Evolutionary conservation across 2,888 invertebrate genomes (phyloP).

Genomic region (Phrixothrix hirtus): DNA sequence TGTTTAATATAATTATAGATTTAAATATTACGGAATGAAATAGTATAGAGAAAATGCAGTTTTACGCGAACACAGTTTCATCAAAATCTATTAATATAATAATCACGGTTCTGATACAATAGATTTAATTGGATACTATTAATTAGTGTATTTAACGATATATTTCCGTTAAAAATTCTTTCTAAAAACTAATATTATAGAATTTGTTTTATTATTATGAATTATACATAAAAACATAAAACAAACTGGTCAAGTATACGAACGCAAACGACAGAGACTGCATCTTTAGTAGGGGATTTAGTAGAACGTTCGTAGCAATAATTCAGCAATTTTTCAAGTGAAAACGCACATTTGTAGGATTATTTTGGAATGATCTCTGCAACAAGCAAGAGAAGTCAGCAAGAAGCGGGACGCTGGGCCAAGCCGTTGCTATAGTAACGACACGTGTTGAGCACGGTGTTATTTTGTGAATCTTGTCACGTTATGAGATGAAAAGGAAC

Average conservation of each 20-base stretch:
- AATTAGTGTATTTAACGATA: too few relatives aligned
- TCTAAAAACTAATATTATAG: too few relatives aligned
- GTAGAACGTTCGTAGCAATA: slow-evolving; percentile 36
- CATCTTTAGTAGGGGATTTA: slow-evolving; percentile 32
- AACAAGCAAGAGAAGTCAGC: slow-evolving; percentile 50
- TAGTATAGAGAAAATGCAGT: too few relatives aligned
- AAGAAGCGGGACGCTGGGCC: slow-evolving; percentile 49
- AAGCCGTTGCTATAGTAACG: slow-evolving; percentile 57
- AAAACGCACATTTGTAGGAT: slow-evolving; percentile 48
- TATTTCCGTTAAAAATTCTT: too few relatives aligned
- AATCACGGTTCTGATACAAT: too few relatives aligned
- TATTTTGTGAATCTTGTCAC: slow-evolving; percentile 58
- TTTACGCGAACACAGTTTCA: too few relatives aligned
- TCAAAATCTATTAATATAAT: too few relatives aligned
- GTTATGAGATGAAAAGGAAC: slow-evolving; percentile 57
- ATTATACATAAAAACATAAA: slow-evolving; percentile 11
- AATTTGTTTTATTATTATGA: slow-evolving; percentile 1
- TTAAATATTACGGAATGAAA: too few relatives aligned
- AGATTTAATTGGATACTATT: too few relatives aligned
- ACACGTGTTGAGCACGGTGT: slow-evolving; percentile 57
- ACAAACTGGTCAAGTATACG: slow-evolving; percentile 19
- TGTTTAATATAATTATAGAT: too few relatives aligned
- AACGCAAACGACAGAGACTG: slow-evolving; percentile 17
- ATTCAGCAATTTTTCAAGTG: slow-evolving; percentile 45
- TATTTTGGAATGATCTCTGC: slow-evolving; percentile 51